Evolutionary conservation across 2,113 vertebrate species (phyloP).

Genomic region (Myiagra hebetior): DNA sequence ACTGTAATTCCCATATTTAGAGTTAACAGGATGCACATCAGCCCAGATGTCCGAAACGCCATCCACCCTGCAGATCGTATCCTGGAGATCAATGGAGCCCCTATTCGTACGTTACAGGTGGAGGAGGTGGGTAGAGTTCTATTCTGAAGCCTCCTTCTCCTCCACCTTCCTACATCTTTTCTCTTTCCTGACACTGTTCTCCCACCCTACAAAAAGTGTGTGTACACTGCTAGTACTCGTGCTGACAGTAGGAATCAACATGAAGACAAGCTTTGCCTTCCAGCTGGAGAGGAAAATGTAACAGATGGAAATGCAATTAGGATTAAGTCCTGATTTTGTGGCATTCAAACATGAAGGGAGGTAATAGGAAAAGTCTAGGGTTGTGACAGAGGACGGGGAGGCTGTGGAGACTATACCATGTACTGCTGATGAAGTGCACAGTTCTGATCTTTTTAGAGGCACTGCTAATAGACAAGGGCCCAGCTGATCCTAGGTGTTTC

Average conservation of each 20-base stretch:
- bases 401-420: neutral
- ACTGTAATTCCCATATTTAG: slow-evolving; percentile 60
- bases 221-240: neutral
- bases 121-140: slow-evolving; percentile 82
- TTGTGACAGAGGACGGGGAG: neutral
- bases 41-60: slow-evolving; percentile 88
- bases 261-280: neutral
- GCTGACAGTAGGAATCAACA: neutral
- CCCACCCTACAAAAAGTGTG: neutral
- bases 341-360: neutral
- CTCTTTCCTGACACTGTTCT: neutral
- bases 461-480: neutral
- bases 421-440: neutral
- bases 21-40: slow-evolving; percentile 91
- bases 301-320: neutral
- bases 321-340: neutral
- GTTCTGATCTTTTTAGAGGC: neutral
- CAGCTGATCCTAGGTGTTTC: neutral
- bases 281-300: neutral
- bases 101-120: slow-evolving; percentile 82
- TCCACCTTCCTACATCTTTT: neutral
- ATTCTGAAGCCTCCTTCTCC: neutral
- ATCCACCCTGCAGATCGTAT: slow-evolving; percentile 94
- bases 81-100: slow-evolving; percentile 93
- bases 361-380: neutral